Evolutionary conservation across 2,113 vertebrate species (phyloP).

Genomic region (cattle (Bos taurus)): DNA sequence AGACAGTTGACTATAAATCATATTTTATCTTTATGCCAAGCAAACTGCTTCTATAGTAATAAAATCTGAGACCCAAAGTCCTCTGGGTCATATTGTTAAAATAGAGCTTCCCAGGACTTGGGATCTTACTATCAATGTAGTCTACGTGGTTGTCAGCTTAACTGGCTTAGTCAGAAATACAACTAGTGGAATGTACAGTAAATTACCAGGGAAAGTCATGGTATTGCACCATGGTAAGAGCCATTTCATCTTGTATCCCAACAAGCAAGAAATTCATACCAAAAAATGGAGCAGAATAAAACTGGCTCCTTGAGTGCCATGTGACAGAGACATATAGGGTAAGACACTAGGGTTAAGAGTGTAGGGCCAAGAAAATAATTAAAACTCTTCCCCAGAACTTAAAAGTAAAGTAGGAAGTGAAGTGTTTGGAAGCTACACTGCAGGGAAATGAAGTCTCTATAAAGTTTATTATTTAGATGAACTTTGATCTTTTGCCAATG

Average conservation of each 20-base stretch:
- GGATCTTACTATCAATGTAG: background rate
- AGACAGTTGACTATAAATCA: background rate
- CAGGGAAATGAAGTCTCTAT: background rate
- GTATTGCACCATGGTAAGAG: too few species aligned
- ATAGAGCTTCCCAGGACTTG: background rate
- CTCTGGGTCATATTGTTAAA: background rate
- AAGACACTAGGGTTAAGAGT: background rate
- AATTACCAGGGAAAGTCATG: background rate
- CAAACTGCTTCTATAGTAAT: background rate
- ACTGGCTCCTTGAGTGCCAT: background rate
- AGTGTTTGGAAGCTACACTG: background rate
- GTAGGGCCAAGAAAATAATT: background rate
- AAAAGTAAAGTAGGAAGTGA: background rate
- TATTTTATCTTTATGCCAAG: background rate
- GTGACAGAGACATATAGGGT: background rate
- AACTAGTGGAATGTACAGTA: background rate
- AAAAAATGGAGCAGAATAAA: background rate
- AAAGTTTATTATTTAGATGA: background rate
- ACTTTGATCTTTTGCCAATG: background rate
- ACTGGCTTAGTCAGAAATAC: background rate
- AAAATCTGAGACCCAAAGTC: background rate
- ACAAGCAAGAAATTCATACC: background rate
- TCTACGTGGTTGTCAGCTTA: too few species aligned
- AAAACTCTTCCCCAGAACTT: background rate
- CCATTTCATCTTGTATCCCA: background rate